These are phyloP conservation scores for Alectura lathami DNA, from an alignment of 2,113 vertebrate genomes.

Conservation along the genomic window DNA sequence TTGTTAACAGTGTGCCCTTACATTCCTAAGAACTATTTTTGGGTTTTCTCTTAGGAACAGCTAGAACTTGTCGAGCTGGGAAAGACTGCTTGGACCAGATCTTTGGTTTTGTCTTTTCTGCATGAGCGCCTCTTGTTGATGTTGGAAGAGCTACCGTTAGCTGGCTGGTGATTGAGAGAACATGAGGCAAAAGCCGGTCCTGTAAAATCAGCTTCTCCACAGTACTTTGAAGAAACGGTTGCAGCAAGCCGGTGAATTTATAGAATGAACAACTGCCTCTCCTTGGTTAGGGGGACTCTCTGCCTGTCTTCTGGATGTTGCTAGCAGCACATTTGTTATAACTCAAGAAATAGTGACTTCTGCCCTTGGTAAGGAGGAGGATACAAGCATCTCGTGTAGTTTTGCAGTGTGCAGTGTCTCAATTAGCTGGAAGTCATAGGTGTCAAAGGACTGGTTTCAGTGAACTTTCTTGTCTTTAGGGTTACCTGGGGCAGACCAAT, in stretches of 20 bases:
- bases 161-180: conserved; percentile 49
- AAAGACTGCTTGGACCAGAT: conserved; percentile 63
- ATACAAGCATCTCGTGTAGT: not conserved
- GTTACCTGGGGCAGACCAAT: not conserved
- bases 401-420: not conserved
- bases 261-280: not conserved
- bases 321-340: not conserved
- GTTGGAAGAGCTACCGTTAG: conserved; percentile 34
- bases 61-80: conserved; percentile 62
- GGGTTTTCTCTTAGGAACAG: conserved; percentile 58
- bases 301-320: not conserved
- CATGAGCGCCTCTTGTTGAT: conserved; percentile 35
- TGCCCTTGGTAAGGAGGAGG: not conserved
- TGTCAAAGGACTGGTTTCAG: not conserved
- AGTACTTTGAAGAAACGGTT: not conserved
- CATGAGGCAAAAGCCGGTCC: not conserved
- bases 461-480: not conserved
- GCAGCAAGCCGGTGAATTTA: not conserved
- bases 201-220: conserved; percentile 7
- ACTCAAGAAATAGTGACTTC: rapidly evolving
- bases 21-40: conserved; percentile 60
- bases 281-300: not conserved
- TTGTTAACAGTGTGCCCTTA: conserved; percentile 33
- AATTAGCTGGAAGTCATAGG: not conserved
- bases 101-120: conserved; percentile 61